Evolutionary conservation across 2,113 vertebrate genomes (phyloP).

Genomic region (Lota lota): DNA sequence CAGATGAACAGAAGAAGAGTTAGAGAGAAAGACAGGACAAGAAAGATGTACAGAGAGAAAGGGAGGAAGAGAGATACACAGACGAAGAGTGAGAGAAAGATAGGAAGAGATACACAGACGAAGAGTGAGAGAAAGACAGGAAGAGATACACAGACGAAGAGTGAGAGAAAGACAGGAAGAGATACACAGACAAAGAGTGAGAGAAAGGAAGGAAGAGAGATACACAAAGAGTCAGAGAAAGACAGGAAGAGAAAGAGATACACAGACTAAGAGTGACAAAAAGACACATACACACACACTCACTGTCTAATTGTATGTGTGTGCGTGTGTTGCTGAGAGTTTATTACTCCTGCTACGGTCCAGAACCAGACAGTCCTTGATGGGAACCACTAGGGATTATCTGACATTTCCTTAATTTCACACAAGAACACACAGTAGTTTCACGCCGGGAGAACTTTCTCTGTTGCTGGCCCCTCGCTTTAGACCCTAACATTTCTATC

Average conservation of each 20-base stretch:
- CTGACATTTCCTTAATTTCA: conserved; percentile 31
- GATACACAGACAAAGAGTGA: background rate
- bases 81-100: no score
- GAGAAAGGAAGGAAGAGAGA: background rate
- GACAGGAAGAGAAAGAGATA: background rate
- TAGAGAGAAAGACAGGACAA: no score
- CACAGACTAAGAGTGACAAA: background rate
- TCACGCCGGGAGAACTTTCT: conserved; percentile 1
- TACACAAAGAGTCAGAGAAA: background rate
- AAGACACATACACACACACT: background rate
- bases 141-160: no score
- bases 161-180: no score
- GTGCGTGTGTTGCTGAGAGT: background rate
- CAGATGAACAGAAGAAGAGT: no score
- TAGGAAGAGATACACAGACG: no score
- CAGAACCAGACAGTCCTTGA: conserved; percentile 3
- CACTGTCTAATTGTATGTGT: background rate
- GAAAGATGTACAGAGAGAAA: no score
- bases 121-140: no score
- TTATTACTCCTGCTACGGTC: conserved; percentile 1
- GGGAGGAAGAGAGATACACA: no score
- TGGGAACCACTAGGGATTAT: conserved; percentile 8
- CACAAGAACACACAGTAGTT: conserved; percentile 22
- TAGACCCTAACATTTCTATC: background rate
- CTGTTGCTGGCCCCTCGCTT: background rate